A percentile compares a stretch with the other conserved stretches of the same genome.
Evolutionary conservation across 2,113 vertebrate species (phyloP).

Genomic region (Epinephelus lanceolatus): DNA sequence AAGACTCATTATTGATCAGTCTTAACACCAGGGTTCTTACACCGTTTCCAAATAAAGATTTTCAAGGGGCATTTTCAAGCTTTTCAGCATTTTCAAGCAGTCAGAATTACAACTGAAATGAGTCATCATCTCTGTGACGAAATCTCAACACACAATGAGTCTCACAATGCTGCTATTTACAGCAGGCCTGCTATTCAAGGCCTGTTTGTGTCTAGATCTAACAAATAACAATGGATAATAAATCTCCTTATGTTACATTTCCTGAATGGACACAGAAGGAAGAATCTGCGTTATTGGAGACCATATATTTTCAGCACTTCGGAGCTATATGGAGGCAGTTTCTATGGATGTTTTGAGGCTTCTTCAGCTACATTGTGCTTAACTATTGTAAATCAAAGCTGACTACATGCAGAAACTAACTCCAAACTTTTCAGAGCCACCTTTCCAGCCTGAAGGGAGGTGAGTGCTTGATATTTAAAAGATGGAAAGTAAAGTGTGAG

Average conservation of each 20-base stretch:
- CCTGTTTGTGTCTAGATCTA: background rate
- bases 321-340: background rate
- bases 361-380: background rate
- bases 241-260: too few relatives aligned
- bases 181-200: background rate
- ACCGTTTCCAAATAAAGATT: too few relatives aligned
- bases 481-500: background rate
- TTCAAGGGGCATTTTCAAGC: too few relatives aligned
- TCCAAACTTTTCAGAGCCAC: background rate
- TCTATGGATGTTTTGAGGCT: background rate
- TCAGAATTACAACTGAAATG: background rate
- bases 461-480: conserved; percentile 12
- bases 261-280: too few relatives aligned
- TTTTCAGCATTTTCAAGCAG: too few relatives aligned
- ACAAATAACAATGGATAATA: too few relatives aligned
- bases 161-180: background rate
- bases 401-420: background rate
- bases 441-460: background rate
- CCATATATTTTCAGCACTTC: background rate
- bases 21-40: too few relatives aligned
- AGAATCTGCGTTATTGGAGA: too few relatives aligned
- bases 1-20: too few relatives aligned
- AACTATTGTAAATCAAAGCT: background rate
- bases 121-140: background rate
- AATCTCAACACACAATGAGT: background rate